These are phyloP conservation scores for Gymnocheta viridis DNA, from an alignment of 2,888 invertebrate species.

Conservation along the genomic window DNA sequence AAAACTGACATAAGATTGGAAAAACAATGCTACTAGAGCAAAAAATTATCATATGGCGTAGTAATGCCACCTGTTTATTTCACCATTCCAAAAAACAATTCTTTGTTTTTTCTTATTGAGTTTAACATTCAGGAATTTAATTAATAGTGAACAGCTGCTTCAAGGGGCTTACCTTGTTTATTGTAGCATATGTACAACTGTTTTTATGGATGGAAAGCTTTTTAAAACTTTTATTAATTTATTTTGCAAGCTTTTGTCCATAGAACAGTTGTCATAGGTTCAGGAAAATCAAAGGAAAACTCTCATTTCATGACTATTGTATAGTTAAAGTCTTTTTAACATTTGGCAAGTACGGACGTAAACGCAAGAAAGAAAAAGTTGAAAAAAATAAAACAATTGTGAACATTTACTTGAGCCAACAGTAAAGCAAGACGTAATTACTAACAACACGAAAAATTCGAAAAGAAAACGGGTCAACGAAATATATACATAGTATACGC, in stretches of 20 bases:
- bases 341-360: slow-evolving; percentile 74
- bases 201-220: slow-evolving; percentile 34
- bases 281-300: slow-evolving; percentile 52
- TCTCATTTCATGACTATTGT: slow-evolving; percentile 42
- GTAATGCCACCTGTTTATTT: no score
- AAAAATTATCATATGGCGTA: no score
- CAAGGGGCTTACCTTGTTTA: no score
- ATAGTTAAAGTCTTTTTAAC: slow-evolving; percentile 75
- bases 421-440: slow-evolving; percentile 56
- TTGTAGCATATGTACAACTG: neutral
- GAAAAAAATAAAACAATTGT: slow-evolving; percentile 8
- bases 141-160: no score
- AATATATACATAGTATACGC: slow-evolving; percentile 27
- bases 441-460: neutral
- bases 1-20: no score
- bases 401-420: slow-evolving; percentile 35
- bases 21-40: no score
- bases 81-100: no score
- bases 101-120: no score
- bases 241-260: slow-evolving; percentile 39
- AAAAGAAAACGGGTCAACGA: slow-evolving; percentile 46
- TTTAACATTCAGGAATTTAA: no score
- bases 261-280: slow-evolving; percentile 61
- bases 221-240: slow-evolving; percentile 47
- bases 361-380: slow-evolving; percentile 26